A percentile compares a stretch with the other conserved stretches of the same genome.
Evolutionary conservation across 2,113 vertebrate genomes (phyloP).

Genomic region (Pelodiscus sinensis): DNA sequence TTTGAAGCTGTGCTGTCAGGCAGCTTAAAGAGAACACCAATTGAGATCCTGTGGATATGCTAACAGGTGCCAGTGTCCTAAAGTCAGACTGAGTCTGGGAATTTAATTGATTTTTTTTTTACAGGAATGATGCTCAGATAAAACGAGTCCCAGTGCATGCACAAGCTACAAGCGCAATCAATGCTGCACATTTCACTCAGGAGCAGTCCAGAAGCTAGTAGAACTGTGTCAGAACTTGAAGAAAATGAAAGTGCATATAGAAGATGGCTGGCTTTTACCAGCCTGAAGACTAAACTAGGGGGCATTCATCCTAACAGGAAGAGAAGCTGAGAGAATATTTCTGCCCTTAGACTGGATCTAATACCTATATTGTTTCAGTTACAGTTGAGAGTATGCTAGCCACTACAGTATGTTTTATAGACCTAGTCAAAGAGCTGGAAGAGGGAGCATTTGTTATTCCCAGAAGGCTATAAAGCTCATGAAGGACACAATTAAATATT

Average conservation of each 20-base stretch:
- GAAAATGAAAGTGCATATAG: not conserved
- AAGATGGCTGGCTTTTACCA: not conserved
- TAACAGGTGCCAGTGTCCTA: not conserved
- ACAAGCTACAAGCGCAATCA: not conserved
- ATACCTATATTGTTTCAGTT: not conserved
- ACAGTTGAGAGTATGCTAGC: not conserved
- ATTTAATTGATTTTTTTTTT: not conserved
- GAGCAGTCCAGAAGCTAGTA: not conserved
- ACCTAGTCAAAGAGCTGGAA: not conserved
- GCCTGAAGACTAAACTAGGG: not conserved
- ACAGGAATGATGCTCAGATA: not conserved
- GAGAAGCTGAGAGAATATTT: not conserved
- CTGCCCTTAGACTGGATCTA: not conserved
- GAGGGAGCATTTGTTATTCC: not conserved
- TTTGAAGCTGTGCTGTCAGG: no score
- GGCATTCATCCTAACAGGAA: not conserved
- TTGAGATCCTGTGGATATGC: accelerated
- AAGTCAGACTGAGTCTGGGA: not conserved
- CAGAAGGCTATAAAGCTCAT: not conserved
- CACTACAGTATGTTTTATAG: not conserved
- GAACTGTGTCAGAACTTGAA: not conserved
- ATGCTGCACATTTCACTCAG: not conserved
- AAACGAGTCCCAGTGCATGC: not conserved
- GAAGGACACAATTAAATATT: constrained; percentile 24
- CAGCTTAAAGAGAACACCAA: no score